Evolutionary conservation across 2,888 invertebrate genomes (phyloP), one percentile per base, ranked within the genome.

Genomic region (Chrysotoxum bicinctum): DNA sequence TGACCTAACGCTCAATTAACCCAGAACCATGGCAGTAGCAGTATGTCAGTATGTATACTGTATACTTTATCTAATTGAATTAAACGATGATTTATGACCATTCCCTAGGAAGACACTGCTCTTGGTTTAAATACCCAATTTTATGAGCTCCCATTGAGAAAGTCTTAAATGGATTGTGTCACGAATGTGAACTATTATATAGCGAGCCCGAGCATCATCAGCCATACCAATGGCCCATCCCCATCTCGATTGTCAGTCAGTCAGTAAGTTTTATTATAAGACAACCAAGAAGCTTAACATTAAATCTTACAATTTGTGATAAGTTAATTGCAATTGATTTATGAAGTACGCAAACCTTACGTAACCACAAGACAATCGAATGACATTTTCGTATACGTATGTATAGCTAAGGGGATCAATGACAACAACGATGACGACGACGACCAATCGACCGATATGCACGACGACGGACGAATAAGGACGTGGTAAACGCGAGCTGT

Each of bases 251-350:
- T 58, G 26, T 16, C 66, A 35, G 60, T 16, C 68, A 58, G 43
- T 37, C 37, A 23, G 48, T 48, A 21, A 66, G 30, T 66, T 50
- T 66, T 30, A 58, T 30, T 52, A 45, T 45, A 50, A 52, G 69
- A 66, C 68, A 58, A 43, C 26, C 58, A 35, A 19, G 75, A 40
- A 50, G 72, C 62, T 78, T 78, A 85, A 87, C 88, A 87, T 87
- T 87, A 88, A 88, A 87, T 88, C 88, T 87, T 87, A 85, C 87
- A 82, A 87, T 87, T 87, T 87, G 87, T 87, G 88, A 88, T 87
- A 87, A 87, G 88, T 87, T 87, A 88, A 88, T 87, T 88, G 88
- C 87, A 85, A 80, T 85, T 88, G 88, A 88, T 88, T 88, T 88
- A 88, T 88, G 88, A 87, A 87, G 85, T 87, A 83, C 87, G 84